These are phyloP conservation scores for Tonatia bakeri DNA, from an alignment of 2,113 vertebrate species.

Conservation along the genomic window DNA sequence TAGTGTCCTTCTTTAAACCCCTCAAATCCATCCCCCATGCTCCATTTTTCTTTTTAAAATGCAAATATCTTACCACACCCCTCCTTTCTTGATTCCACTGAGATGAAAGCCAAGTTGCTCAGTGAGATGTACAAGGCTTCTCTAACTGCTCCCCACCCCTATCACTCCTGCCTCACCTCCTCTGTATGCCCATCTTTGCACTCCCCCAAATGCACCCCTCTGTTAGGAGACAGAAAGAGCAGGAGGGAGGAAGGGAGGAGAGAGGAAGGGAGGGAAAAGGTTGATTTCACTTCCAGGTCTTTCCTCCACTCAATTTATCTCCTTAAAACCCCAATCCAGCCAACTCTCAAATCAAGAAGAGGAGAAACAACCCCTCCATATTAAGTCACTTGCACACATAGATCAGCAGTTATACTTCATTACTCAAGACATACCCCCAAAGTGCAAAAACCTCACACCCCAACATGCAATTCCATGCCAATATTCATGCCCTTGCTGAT, in stretches of 20 bases:
- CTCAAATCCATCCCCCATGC: not conserved
- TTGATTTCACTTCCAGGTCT: not conserved
- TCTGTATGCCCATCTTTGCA: not conserved
- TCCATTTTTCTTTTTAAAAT: conserved; percentile 29
- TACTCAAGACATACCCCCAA: not conserved
- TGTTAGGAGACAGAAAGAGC: not conserved
- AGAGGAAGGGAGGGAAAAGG: not conserved
- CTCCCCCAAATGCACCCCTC: not conserved
- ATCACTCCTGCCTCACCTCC: conserved; percentile 12
- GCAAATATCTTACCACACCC: not conserved
- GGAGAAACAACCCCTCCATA: not conserved
- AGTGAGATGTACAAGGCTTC: not conserved
- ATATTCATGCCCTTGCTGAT: not conserved
- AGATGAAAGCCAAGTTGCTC: conserved; percentile 58
- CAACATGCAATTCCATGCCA: not conserved
- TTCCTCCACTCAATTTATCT: not conserved
- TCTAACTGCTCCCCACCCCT: not conserved
- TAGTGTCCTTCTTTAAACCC: not conserved
- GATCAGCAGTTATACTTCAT: not conserved
- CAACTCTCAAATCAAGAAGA: not conserved
- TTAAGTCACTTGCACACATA: not conserved
- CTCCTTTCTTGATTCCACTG: conserved; percentile 7
- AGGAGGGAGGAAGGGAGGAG: not conserved
- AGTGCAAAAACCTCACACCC: conserved; percentile 19
- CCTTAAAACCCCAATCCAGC: not conserved